Conservation (phyloP, 1,140 invertebrate species). For the Marisa cornuarietis region DNA sequence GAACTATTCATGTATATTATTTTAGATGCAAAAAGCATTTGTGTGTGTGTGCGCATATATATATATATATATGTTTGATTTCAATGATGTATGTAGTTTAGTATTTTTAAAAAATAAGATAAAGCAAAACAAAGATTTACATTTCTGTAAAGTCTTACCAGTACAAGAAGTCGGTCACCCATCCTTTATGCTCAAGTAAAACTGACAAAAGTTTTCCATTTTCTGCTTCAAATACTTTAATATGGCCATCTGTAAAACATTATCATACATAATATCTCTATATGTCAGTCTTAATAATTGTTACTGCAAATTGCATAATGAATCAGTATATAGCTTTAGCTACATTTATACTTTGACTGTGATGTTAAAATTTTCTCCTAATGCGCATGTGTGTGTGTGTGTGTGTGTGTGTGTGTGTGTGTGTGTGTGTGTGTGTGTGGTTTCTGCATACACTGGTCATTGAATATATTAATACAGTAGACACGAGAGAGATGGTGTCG, state of each 20-base stretch:
- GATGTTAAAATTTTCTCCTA: not conserved
- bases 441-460: not conserved
- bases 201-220: conserved; percentile 51
- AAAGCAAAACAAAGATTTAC: conserved; percentile 1
- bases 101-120: conserved; percentile 1
- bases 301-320: not conserved
- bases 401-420: no score
- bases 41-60: not conserved
- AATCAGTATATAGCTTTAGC: no score
- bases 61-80: not conserved
- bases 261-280: not conserved
- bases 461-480: no score
- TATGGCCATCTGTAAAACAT: conserved; percentile 58
- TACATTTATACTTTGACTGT: no score
- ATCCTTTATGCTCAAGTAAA: conserved; percentile 59
- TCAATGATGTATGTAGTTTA: not conserved
- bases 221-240: conserved; percentile 61
- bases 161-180: conserved; percentile 63
- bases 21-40: not conserved
- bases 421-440: not conserved
- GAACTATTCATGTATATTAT: not conserved
- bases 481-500: no score
- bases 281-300: not conserved
- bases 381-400: not conserved
- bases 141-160: conserved; percentile 47